A percentile compares a stretch with the other conserved stretches of the same genome.
phyloP scores from a whole-genome alignment of 2,888 invertebrate species.

The Lysandra coridon region DNA sequence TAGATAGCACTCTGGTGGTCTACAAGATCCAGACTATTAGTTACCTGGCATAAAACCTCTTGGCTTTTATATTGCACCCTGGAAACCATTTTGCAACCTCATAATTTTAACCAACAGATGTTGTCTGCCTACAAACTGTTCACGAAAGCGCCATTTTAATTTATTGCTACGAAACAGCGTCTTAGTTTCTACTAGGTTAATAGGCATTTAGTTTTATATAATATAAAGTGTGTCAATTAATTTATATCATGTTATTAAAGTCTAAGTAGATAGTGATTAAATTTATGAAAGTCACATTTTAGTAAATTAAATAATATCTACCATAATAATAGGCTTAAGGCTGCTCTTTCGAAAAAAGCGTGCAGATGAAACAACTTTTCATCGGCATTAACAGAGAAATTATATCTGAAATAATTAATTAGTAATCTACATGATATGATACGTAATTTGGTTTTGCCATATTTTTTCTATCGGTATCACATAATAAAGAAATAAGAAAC shows the following conservation, averaged over 20 bases:
- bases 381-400: too few relatives aligned
- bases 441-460: too few relatives aligned
- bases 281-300: too few relatives aligned
- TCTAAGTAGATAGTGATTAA: too few relatives aligned
- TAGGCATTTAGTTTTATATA: neutral
- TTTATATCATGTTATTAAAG: neutral
- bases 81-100: neutral
- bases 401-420: too few relatives aligned
- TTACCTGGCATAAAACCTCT: neutral
- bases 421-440: too few relatives aligned
- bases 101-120: constrained; percentile 11
- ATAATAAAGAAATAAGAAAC: too few relatives aligned
- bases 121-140: neutral
- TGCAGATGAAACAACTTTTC: too few relatives aligned
- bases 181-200: neutral
- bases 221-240: neutral
- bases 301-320: too few relatives aligned
- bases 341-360: too few relatives aligned
- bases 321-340: too few relatives aligned
- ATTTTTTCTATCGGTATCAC: too few relatives aligned
- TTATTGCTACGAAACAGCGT: neutral
- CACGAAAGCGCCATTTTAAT: neutral
- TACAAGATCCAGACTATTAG: constrained; percentile 1
- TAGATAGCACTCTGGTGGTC: neutral
- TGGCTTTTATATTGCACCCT: neutral